Evolutionary conservation across 1,140 invertebrate genomes (phyloP).

Genomic region (Brachystomella parvula): DNA sequence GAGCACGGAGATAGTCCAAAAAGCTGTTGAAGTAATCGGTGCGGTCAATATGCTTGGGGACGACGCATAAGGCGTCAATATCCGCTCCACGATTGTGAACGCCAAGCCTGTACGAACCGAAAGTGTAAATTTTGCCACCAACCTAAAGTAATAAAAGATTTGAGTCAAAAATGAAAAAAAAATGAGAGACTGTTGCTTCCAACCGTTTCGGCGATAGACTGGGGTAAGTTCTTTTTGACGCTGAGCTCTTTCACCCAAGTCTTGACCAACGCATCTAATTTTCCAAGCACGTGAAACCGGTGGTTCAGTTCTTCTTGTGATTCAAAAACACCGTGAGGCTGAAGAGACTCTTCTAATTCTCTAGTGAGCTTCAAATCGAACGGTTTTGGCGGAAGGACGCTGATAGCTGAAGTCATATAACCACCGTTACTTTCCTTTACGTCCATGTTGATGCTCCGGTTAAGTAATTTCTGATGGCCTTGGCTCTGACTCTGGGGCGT

Average conservation of each 20-base stretch:
- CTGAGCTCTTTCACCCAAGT: slow-evolving; percentile 87
- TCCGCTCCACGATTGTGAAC: slow-evolving; percentile 97
- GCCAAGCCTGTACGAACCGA: slow-evolving; percentile 86
- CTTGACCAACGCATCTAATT: slow-evolving; percentile 80
- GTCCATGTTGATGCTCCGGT: background rate
- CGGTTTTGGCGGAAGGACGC: slow-evolving; percentile 72
- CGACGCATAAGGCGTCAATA: slow-evolving; percentile 97
- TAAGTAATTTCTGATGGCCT: background rate
- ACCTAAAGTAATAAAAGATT: slow-evolving; percentile 44
- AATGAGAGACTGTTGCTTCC: slow-evolving; percentile 10
- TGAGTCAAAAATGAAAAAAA: background rate
- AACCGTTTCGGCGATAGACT: slow-evolving; percentile 67
- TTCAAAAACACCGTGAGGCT: slow-evolving; percentile 86
- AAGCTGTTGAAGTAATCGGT: slow-evolving; percentile 93
- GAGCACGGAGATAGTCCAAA: slow-evolving; percentile 78
- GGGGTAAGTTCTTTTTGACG: slow-evolving; percentile 78
- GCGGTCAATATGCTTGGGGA: slow-evolving; percentile 87
- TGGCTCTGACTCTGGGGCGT: background rate
- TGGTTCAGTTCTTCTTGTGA: slow-evolving; percentile 83
- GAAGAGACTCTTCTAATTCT: slow-evolving; percentile 66
- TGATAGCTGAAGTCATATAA: slow-evolving; percentile 84
- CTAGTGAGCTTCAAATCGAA: slow-evolving; percentile 72
- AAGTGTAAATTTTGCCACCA: slow-evolving; percentile 97
- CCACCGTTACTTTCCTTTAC: background rate
- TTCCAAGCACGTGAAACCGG: slow-evolving; percentile 56